phyloP scores from a whole-genome alignment of 2,113 vertebrate genomes.

The Irena cyanogastra region DNA sequence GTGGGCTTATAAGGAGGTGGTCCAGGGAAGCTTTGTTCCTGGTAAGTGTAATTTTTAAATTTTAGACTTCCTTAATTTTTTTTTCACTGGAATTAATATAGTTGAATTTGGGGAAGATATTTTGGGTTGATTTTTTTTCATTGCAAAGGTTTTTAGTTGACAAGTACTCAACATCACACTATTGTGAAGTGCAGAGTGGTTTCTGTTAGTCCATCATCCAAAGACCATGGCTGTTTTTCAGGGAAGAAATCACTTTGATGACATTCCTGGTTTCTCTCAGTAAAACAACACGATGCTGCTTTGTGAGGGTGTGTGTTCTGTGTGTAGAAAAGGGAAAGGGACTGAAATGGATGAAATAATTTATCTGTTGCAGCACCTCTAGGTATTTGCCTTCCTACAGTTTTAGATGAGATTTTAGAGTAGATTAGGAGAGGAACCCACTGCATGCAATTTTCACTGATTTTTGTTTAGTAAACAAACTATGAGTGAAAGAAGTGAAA shows the following conservation, averaged over 20 bases:
- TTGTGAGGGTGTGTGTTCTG: neutral
- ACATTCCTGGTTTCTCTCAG: neutral
- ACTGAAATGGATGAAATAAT: neutral
- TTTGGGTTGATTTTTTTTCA: neutral
- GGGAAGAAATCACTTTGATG: neutral
- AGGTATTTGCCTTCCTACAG: neutral
- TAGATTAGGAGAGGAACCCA: neutral
- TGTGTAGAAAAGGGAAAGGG: neutral
- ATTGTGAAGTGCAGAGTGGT: neutral
- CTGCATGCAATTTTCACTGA: neutral
- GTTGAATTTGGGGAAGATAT: neutral
- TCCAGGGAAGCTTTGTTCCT: constrained; percentile 99
- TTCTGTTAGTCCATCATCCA: neutral
- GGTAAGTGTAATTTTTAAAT: constrained; percentile 72
- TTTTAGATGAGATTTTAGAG: neutral
- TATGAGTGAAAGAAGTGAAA: neutral
- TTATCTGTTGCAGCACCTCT: neutral
- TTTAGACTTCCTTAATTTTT: neutral
- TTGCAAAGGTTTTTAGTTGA: neutral
- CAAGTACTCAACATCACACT: neutral
- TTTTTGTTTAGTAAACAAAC: neutral
- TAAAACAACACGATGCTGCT: neutral
- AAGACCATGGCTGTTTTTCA: neutral
- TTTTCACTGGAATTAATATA: neutral
- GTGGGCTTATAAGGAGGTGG: constrained; percentile 99